phyloP scores from a whole-genome alignment of 2,113 vertebrate species.

The Stigmatopora nigra region DNA sequence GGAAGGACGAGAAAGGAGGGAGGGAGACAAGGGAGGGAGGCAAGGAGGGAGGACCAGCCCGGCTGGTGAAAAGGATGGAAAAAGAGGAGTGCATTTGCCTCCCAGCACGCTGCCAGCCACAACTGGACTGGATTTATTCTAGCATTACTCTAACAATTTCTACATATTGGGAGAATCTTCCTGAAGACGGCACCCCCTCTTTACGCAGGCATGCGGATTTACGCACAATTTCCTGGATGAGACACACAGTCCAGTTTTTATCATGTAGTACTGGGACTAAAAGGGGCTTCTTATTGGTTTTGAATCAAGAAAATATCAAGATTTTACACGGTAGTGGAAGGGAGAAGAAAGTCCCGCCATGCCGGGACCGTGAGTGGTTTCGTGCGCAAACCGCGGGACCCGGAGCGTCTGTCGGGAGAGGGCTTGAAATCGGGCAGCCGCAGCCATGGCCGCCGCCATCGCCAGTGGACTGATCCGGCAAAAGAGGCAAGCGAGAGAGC shows the following conservation, averaged over 20 bases:
- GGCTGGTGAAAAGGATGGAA: neutral
- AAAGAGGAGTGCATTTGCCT: conserved; percentile 1
- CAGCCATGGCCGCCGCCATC: conserved; percentile 95
- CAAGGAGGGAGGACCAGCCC: neutral
- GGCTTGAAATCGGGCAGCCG: conserved; percentile 68
- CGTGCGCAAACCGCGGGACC: conserved; percentile 55
- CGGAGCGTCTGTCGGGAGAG: conserved; percentile 60
- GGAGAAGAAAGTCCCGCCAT: conserved; percentile 43
- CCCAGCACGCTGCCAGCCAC: neutral
- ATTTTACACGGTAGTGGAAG: conserved; percentile 34
- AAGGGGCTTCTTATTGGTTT: conserved; percentile 14
- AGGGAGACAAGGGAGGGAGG: neutral
- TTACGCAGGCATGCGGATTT: conserved; percentile 1
- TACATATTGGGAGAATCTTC: neutral
- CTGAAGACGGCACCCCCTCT: neutral
- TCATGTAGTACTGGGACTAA: conserved; percentile 56
- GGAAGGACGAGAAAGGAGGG: neutral
- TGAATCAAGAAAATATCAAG: conserved; percentile 25
- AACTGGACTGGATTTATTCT: neutral
- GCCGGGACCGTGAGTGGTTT: conserved; percentile 66
- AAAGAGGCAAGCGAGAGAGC: conserved; percentile 95
- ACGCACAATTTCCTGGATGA: conserved; percentile 18
- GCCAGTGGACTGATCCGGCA: conserved; percentile 97
- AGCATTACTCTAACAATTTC: neutral
- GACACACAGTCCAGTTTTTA: conserved; percentile 39